Conservation (phyloP, 2,113 vertebrate species). For the Corythornis madagascariensis region DNA sequence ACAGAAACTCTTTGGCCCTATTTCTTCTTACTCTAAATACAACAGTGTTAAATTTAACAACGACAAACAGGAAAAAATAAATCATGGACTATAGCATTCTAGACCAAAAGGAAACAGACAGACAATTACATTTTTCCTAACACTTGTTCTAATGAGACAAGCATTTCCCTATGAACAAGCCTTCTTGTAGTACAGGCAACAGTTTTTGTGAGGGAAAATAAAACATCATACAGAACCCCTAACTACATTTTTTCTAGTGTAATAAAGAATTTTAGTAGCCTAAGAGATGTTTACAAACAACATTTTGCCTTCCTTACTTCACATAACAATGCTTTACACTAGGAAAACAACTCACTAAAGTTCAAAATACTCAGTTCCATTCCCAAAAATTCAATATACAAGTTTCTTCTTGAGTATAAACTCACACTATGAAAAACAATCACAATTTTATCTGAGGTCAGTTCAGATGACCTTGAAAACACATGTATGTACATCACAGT, state of each 20-base stretch:
- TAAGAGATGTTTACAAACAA: not conserved
- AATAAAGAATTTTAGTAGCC: not conserved
- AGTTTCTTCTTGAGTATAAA: not conserved
- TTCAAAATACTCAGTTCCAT: not conserved
- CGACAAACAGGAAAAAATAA: not conserved
- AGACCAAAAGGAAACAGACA: not conserved
- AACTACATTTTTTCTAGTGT: not conserved
- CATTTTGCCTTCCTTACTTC: not conserved
- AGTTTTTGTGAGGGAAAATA: not conserved
- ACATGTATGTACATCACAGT: not conserved
- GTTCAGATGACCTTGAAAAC: not conserved
- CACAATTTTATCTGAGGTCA: not conserved
- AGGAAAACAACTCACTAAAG: not conserved
- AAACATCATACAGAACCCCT: not conserved
- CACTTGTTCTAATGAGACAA: not conserved
- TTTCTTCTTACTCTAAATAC: not conserved
- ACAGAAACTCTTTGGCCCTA: not conserved
- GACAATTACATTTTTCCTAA: not conserved
- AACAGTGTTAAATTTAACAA: not conserved
- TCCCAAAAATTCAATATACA: not conserved
- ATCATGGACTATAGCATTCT: not conserved
- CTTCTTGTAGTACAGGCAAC: not conserved
- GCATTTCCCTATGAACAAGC: constrained; percentile 6
- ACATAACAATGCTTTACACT: not conserved
- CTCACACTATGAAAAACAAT: not conserved